Conservation (phyloP, 2,113 vertebrate genomes). For the Hassar affinis region DNA sequence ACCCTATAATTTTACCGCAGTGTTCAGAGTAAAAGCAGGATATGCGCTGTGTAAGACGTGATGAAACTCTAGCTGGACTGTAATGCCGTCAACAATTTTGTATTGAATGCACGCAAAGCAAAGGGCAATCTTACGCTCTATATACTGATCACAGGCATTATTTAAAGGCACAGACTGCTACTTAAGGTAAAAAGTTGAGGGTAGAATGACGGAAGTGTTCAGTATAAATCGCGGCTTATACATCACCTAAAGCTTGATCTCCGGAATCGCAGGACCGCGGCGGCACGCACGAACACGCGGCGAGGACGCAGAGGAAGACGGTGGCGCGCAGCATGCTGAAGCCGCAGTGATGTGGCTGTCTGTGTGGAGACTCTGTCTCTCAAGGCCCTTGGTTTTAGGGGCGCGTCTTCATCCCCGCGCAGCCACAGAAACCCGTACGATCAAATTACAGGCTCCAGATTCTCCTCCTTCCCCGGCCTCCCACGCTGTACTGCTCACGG, state of each 20-base stretch:
- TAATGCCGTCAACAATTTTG: not conserved
- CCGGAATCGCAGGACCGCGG: conserved; percentile 66
- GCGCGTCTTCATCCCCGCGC: conserved; percentile 23
- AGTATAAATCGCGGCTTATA: not conserved
- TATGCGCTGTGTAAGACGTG: not conserved
- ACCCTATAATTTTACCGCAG: not conserved
- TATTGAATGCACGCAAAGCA: not conserved
- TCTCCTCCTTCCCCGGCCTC: conserved; percentile 58
- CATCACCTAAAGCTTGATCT: conserved; percentile 77
- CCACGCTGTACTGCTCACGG: conserved; percentile 2
- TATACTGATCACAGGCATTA: not conserved
- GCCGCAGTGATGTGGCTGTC: conserved; percentile 80
- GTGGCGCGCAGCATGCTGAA: conserved; percentile 67
- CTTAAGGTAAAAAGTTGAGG: not conserved
- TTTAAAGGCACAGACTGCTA: not conserved
- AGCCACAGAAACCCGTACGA: conserved; percentile 55
- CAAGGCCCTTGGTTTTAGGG: conserved; percentile 16
- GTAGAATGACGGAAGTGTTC: not conserved
- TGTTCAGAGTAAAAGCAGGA: not conserved
- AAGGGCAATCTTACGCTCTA: not conserved
- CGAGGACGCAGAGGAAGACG: conserved; percentile 52
- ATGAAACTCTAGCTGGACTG: not conserved
- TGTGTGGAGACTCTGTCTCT: not conserved
- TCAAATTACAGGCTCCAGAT: conserved; percentile 62
- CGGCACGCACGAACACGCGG: conserved; percentile 57